Conservation (phyloP, 2,797 vertebrate genomes). For the Myoxocephalus aenaeus region DNA sequence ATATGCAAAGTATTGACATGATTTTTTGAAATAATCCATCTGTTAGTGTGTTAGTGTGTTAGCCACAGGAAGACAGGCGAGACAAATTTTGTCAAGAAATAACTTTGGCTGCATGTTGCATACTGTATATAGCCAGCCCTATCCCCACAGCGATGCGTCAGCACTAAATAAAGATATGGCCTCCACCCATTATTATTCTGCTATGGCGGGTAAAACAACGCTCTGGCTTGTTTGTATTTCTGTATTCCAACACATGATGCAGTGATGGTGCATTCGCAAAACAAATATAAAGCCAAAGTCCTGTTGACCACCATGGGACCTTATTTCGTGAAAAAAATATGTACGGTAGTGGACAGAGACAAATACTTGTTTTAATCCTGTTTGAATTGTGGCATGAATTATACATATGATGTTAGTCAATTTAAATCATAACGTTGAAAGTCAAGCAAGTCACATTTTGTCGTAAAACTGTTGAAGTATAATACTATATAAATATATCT, state of each 20-base stretch:
- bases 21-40: not conserved
- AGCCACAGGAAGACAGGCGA: not conserved
- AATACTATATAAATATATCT: no score
- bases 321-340: no score
- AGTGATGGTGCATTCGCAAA: not conserved
- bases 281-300: no score
- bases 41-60: not conserved
- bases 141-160: not conserved
- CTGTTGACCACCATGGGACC: no score
- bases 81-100: not conserved
- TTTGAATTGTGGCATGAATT: no score
- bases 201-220: not conserved
- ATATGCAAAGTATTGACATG: slow-evolving; percentile 3
- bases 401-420: no score
- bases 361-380: no score
- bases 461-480: no score
- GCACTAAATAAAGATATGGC: not conserved
- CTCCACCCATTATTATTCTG: not conserved
- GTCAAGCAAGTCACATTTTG: no score
- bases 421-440: no score
- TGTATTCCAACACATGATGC: not conserved
- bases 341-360: no score
- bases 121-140: not conserved
- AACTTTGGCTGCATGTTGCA: not conserved
- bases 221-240: not conserved